These are phyloP conservation scores for Drosophila trapezifrons DNA, from an alignment of 1,140 invertebrate species.

Conservation along the genomic window DNA sequence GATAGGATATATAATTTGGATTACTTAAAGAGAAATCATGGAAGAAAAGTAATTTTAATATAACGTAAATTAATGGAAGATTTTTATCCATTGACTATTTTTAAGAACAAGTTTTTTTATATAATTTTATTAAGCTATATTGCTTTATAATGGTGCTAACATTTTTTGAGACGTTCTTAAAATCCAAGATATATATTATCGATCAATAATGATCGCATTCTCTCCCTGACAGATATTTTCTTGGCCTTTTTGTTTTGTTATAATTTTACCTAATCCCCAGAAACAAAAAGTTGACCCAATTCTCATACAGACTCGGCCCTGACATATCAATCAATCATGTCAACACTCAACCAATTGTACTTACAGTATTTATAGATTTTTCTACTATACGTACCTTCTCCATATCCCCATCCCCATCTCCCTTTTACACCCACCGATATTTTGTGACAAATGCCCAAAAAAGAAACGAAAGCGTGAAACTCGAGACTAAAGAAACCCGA, in stretches of 20 bases:
- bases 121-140: too few relatives aligned
- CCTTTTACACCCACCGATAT: slow-evolving; percentile 23
- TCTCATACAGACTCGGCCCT: slow-evolving; percentile 41
- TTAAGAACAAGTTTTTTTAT: too few relatives aligned
- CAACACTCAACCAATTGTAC: slow-evolving; percentile 33
- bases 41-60: not conserved
- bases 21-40: slow-evolving; percentile 29
- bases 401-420: not conserved
- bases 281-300: slow-evolving; percentile 51
- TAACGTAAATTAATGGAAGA: not conserved
- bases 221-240: not conserved
- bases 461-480: slow-evolving; percentile 63
- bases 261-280: slow-evolving; percentile 14
- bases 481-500: slow-evolving; percentile 23
- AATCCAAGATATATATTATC: too few relatives aligned
- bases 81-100: not conserved
- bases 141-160: too few relatives aligned
- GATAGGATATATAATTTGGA: slow-evolving; percentile 5
- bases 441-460: slow-evolving; percentile 32
- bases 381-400: slow-evolving; percentile 15
- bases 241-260: not conserved
- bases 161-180: too few relatives aligned
- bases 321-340: slow-evolving; percentile 70
- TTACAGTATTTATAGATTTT: slow-evolving; percentile 59
- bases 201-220: too few relatives aligned